phyloP scores from a whole-genome alignment of 1,140 invertebrate genomes.

The Drosophila ogumai region DNA sequence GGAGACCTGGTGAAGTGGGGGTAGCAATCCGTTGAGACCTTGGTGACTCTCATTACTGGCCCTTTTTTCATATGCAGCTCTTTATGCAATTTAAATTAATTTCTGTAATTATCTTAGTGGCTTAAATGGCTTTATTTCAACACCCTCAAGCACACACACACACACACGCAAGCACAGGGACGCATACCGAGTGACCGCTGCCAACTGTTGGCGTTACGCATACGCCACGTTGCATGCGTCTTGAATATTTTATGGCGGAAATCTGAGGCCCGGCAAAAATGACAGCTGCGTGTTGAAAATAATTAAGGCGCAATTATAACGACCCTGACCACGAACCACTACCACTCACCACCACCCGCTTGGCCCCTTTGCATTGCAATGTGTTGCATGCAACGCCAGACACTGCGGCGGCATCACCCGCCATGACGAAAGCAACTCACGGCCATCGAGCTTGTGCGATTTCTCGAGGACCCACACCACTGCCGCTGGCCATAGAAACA shows the following conservation, averaged over 20 bases:
- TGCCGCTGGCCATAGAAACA: conserved; percentile 5
- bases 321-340: conserved; percentile 50
- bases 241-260: conserved; percentile 68
- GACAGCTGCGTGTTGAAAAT: conserved; percentile 76
- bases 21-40: conserved; percentile 13
- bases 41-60: conserved; percentile 10
- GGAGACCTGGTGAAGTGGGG: neutral
- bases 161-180: neutral
- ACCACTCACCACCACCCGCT: conserved; percentile 15
- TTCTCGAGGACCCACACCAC: conserved; percentile 1
- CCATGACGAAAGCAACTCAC: conserved; percentile 48
- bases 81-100: conserved; percentile 82
- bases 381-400: conserved; percentile 70
- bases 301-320: conserved; percentile 67
- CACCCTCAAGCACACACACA: conserved; percentile 18
- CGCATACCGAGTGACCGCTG: conserved; percentile 17
- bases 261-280: conserved; percentile 53
- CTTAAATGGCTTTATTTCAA: conserved; percentile 67
- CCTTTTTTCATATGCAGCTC: conserved; percentile 28
- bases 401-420: conserved; percentile 52
- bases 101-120: conserved; percentile 78
- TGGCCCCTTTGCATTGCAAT: conserved; percentile 43
- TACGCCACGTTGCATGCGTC: conserved; percentile 63
- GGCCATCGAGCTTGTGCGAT: conserved; percentile 35
- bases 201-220: conserved; percentile 51